Base-by-base conservation (phyloP, 2,888 invertebrate species). In the Epiblema foenella region DNA sequence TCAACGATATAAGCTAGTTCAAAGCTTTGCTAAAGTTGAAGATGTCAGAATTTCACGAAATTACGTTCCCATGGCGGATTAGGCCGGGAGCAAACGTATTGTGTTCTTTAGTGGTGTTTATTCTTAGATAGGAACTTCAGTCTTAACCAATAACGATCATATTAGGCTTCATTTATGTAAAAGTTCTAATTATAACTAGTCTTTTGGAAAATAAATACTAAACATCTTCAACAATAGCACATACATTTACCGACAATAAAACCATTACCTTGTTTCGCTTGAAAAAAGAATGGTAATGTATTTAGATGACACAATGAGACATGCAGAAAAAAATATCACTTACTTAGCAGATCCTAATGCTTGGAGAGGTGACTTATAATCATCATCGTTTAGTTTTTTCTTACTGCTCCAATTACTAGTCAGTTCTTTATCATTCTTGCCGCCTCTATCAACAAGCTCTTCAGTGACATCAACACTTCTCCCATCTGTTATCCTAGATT, bases 281-380 rank as follows among this genome's bases (percentile, higher is more conserved):
- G 29, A 58, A 68, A 52, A 20, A 2, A 60, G 20, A 17, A 9
- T 20, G 29, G 18, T 12, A 33, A 2, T 59, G 12, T 11, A n/a
- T 33, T 15, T 15, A 17, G n/a, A 29, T 56, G 46, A 33, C 46
- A 33, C 29, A 58, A 67, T 37, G 65, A 29, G 39, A 70, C 46
- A 65, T 68, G 29, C 57, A 49, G 54, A 70, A 66, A 67, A 65
- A 57, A 17, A 49, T 42, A 39, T 37, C 76, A 88, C 90, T 91
- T 87, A 91, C 91, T 80, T 83, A 65, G 80, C 84, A 65, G 76
- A 77, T 69, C 82, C 85, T 77, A 93, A 85, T 24, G 92, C 86
- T 73, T 88, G 88, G 39, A 93, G 77, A 33, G 93, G 93, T 9
- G 93, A 93, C 81, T 83, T 84, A 74, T 93, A 93, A 77, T 93